These are phyloP conservation scores for Dysdera silvatica DNA, from an alignment of 1,140 invertebrate genomes.

Conservation along the genomic window DNA sequence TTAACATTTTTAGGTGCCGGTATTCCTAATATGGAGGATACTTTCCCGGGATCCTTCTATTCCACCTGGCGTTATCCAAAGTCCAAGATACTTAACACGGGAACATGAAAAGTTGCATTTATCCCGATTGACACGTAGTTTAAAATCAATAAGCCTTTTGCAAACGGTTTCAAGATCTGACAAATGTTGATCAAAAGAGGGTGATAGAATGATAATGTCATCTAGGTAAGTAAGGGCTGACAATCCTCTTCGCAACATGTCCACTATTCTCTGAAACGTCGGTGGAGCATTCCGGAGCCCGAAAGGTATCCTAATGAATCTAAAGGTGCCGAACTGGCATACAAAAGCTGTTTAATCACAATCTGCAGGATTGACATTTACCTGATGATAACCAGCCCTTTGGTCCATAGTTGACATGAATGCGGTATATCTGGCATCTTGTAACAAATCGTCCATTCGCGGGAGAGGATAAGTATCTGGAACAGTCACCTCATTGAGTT, in stretches of 20 bases:
- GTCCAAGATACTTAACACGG: neutral
- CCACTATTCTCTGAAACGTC: neutral
- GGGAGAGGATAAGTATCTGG: neutral
- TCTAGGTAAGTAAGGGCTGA: neutral
- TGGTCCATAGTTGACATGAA: neutral
- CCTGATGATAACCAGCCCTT: neutral
- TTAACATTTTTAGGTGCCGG: conserved; percentile 29
- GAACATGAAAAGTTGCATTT: neutral
- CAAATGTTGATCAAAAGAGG: conserved; percentile 2
- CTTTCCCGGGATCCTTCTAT: conserved; percentile 32
- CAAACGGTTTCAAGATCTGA: neutral
- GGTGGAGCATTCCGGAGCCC: neutral
- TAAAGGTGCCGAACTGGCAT: neutral
- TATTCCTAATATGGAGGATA: conserved; percentile 22
- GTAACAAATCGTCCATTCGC: neutral
- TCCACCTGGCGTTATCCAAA: conserved; percentile 18
- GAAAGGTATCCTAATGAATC: neutral
- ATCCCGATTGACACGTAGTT: conserved; percentile 1
- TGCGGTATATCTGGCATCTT: neutral
- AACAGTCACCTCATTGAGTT: conserved; percentile 18
- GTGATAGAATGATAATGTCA: neutral
- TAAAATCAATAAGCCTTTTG: neutral
- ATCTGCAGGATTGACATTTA: conserved; percentile 34
- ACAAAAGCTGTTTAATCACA: conserved; percentile 39
- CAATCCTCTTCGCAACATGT: neutral